phyloP scores from a whole-genome alignment of 2,888 invertebrate genomes.

The Nymphalis c-album region DNA sequence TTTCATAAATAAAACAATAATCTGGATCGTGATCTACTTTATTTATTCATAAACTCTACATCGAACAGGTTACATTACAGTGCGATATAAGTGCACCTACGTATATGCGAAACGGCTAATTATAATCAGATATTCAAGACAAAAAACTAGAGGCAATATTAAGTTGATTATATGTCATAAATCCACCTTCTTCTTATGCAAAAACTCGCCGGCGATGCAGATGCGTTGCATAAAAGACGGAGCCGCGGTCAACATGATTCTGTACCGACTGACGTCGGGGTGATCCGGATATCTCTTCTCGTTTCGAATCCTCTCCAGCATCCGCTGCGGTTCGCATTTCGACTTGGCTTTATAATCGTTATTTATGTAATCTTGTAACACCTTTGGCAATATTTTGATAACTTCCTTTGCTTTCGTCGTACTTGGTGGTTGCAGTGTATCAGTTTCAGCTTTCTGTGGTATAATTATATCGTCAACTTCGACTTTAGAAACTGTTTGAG shows the following conservation, averaged over 20 bases:
- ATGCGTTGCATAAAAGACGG: slow-evolving; percentile 90
- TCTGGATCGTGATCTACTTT: background rate
- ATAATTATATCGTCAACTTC: slow-evolving; percentile 73
- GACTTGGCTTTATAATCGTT: slow-evolving; percentile 75
- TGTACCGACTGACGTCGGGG: slow-evolving; percentile 83
- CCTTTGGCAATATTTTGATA: slow-evolving; percentile 77
- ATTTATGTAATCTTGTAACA: slow-evolving; percentile 80
- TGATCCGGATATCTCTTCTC: slow-evolving; percentile 82
- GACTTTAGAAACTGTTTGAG: slow-evolving; percentile 44
- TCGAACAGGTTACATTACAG: no score
- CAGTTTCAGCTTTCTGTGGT: slow-evolving; percentile 48
- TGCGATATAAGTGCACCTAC: background rate
- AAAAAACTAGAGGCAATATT: slow-evolving; percentile 7
- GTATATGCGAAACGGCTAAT: slow-evolving; percentile 11
- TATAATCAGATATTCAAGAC: slow-evolving; percentile 10
- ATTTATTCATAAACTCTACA: background rate
- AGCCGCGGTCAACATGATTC: slow-evolving; percentile 88
- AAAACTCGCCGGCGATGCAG: slow-evolving; percentile 90
- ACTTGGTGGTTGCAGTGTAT: slow-evolving; percentile 59
- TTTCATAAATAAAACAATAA: slow-evolving; percentile 2
- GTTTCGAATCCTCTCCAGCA: slow-evolving; percentile 86
- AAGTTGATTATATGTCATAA: slow-evolving; percentile 44
- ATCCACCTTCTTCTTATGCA: slow-evolving; percentile 69
- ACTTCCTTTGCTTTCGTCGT: slow-evolving; percentile 61
- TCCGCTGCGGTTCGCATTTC: slow-evolving; percentile 86